Evolutionary conservation across 37 sponge, comb jelly and placozoan genomes (phyloP), one percentile per base, ranked within the genome.

Genomic region (Theonella swinhoei): DNA sequence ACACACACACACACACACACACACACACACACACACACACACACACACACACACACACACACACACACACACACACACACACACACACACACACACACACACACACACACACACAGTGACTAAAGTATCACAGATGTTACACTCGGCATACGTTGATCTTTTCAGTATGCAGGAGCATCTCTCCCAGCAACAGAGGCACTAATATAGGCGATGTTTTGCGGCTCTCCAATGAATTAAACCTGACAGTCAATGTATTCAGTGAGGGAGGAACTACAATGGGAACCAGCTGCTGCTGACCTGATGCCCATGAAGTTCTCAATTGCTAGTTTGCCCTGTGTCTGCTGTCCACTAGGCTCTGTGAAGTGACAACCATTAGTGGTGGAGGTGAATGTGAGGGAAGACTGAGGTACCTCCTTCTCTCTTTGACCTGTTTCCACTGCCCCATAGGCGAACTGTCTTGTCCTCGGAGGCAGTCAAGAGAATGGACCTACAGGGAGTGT

Each of bases 371-470:
- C n/a, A n/a, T n/a, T n/a, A n/a, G n/a, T n/a, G 54, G 54, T 47
- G 54, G 54, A 47, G 7, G 54, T 7, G 7, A 47, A 47, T 14
- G 14, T 47, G 54, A 47, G 54, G 54, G 7, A 14, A 47, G 11
- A 47, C 54, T 47, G 14, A 14, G 14, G 54, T 42, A 83, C 84
- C 79, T 33, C 7, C 32, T 17, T 86, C 86, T 54, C 86, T 86
- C 25, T 58, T 68, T 30, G 72, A 61, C 61, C 68, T 68, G 39
- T 68, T 85, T 29, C 70, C 77, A n/a, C 33, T 25, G 2, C 90
- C 90, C 91, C 91, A 90, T 37, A 90, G 78, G 40, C 91, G 39
- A 19, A 90, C 72, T 39, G 91, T 64, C 36, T 64, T 61, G 62
- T 90, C 91, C 39, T 80, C 82, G 42, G 91, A 80, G 0, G 82